Conservation (phyloP, 2,113 vertebrate species). For the Urocitellus parryii region DNA sequence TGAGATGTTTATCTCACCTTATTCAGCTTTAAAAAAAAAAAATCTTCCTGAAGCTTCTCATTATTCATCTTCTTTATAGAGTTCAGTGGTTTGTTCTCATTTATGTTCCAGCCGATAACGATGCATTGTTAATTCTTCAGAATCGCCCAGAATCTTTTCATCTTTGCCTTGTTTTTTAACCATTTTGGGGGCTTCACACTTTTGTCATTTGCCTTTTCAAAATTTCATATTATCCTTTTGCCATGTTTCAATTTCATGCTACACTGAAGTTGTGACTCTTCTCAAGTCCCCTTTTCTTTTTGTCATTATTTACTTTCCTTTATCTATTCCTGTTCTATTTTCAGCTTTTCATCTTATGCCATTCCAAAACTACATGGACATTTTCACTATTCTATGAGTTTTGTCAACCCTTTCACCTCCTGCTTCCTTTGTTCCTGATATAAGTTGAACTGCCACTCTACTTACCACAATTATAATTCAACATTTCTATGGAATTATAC, state of each 20-base stretch:
- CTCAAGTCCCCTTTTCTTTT: constrained; percentile 72
- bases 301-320: constrained; percentile 83
- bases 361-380: constrained; percentile 65
- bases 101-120: constrained; percentile 49
- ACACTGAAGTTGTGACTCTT: constrained; percentile 80
- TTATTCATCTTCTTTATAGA: constrained; percentile 63
- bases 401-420: constrained; percentile 34
- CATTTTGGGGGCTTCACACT: not conserved
- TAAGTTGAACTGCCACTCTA: not conserved
- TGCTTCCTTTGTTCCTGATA: constrained; percentile 25
- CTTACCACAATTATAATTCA: not conserved
- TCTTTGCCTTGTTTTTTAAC: constrained; percentile 61
- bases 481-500: constrained; percentile 43
- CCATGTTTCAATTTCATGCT: constrained; percentile 85
- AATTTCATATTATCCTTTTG: constrained; percentile 76
- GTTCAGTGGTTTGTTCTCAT: constrained; percentile 56
- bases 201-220: constrained; percentile 78
- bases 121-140: constrained; percentile 64
- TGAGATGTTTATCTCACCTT: constrained; percentile 59
- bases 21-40: constrained; percentile 26
- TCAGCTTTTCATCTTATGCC: constrained; percentile 73
- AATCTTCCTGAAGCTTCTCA: constrained; percentile 45
- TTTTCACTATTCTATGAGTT: constrained; percentile 52
- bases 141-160: constrained; percentile 57
- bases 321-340: constrained; percentile 78